phyloP scores from a whole-genome alignment of 2,888 invertebrate species.

The Adela reaumurella region DNA sequence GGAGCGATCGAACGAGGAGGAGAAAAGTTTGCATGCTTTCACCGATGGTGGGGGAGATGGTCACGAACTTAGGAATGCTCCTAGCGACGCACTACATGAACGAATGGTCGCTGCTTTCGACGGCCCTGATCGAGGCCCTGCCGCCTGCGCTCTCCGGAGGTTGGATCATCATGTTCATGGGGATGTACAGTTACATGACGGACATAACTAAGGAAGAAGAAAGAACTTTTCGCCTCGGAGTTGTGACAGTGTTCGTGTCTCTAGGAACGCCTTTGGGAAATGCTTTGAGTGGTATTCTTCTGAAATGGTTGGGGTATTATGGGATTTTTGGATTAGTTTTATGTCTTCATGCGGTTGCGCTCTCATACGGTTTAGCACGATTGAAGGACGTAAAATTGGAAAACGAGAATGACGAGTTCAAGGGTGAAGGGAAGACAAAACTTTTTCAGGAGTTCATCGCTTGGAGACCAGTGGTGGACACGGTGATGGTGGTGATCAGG shows the following conservation, averaged over 20 bases:
- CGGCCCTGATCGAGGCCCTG: conserved; percentile 53
- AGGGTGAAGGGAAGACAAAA: background rate
- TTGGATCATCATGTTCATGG: conserved; percentile 57
- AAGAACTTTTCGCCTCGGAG: conserved; percentile 60
- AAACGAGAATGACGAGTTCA: conserved; percentile 6
- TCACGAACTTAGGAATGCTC: conserved; percentile 49
- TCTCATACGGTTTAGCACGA: conserved; percentile 34
- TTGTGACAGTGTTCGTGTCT: conserved; percentile 54
- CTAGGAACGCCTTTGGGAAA: conserved; percentile 51
- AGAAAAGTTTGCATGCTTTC: conserved; percentile 58
- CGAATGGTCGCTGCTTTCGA: conserved; percentile 45
- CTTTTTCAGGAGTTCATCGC: background rate
- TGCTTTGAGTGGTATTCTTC: conserved; percentile 48
- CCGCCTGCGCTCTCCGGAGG: conserved; percentile 60
- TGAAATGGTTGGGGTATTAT: conserved; percentile 39
- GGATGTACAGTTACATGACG: conserved; percentile 60
- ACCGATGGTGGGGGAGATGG: conserved; percentile 54
- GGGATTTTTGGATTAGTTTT: conserved; percentile 41
- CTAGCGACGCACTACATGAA: conserved; percentile 55
- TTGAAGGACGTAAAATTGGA: conserved; percentile 31
- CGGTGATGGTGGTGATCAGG: conserved; percentile 34
- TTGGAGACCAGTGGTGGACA: conserved; percentile 28
- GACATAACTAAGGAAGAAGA: conserved; percentile 56
- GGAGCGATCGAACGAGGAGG: conserved; percentile 59
- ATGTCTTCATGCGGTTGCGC: conserved; percentile 27